Evolutionary conservation across 2,113 vertebrate genomes (phyloP), one percentile per base, ranked within the genome.

Genomic region (Pseudopipra pipra): DNA sequence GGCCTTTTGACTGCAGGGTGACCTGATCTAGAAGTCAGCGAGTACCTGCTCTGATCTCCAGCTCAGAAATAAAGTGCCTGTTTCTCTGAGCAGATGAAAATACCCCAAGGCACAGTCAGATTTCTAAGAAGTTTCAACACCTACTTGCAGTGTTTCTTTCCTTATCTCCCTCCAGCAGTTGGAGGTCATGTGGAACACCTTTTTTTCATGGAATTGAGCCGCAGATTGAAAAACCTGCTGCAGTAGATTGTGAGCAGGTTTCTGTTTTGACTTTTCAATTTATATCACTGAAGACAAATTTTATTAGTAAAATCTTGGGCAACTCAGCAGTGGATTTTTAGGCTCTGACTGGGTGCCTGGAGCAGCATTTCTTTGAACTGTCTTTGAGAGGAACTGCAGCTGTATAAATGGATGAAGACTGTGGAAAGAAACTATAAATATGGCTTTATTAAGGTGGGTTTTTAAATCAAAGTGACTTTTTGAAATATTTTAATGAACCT

Each of bases 361-460:
- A 94, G 75, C 82, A 94, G 92, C 80, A 56, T 84, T 94, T 92
- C 93, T 94, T 91, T 95, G 96, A 96, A 90, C 82, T 94, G 95
- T 91, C 96, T 94, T 73, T 85, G 87, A 87, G 95, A 94, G 83
- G 72, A 96, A 72, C 83, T 86, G 92, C 96, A 96, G 92, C 95
- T 96, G 87, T 93, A 80, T 90, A 95, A 96, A 91, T 96, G 95
- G 93, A 90, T 77, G 86, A 94, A 93, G 85, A 71, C 65, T 93
- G 82, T 94, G 95, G 96, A 95, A 96, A 97, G 89, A 92, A 96
- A 90, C 77, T 95, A 96, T 95, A 96, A 95, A 95, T 96, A 94
- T 44, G 68, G 68, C 90, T 95, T 86, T 86, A 88, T 92, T 96
- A 95, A 96, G 92, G 92, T 88, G 68, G 83, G 23, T 71, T 92